Percentiles rank a stretch among this genome's conserved stretches.
Evolutionary conservation across 2,797 vertebrate species (phyloP).

Genomic region (Eulemur rubriventer): DNA sequence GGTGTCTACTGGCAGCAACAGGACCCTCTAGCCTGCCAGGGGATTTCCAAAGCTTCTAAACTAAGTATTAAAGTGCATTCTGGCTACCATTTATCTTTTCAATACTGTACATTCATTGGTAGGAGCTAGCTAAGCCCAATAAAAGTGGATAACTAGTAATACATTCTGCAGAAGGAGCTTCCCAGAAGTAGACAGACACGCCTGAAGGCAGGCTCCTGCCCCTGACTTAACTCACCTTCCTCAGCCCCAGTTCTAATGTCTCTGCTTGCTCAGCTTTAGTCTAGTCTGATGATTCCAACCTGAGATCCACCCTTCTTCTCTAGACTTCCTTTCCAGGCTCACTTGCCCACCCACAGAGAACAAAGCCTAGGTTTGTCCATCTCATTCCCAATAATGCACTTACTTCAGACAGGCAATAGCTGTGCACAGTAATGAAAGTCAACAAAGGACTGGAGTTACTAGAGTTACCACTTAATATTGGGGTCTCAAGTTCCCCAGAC

Average conservation of each 20-base stretch:
- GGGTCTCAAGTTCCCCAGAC: not conserved
- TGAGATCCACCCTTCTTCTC: not conserved
- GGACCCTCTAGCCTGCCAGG: not conserved
- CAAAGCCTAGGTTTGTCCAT: not conserved
- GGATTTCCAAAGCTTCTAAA: not conserved
- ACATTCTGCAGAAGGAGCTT: not conserved
- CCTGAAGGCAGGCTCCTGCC: fast-evolving
- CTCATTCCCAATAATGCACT: not conserved
- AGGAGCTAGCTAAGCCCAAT: not conserved
- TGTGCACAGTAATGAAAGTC: not conserved
- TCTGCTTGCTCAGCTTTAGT: not conserved
- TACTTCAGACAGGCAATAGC: not conserved
- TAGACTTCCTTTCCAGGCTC: not conserved
- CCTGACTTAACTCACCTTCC: not conserved
- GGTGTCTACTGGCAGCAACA: not conserved
- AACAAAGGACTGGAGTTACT: not conserved
- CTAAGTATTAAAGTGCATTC: not conserved
- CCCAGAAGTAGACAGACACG: not conserved
- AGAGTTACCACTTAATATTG: not conserved
- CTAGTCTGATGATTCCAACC: not conserved
- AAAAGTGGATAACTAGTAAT: not conserved
- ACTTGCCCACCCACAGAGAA: not conserved
- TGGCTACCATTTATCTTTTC: not conserved
- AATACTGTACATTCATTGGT: not conserved
- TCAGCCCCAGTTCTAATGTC: not conserved